phyloP scores from a whole-genome alignment of 2,797 vertebrate species.

The Sphenopsis melanotis region DNA sequence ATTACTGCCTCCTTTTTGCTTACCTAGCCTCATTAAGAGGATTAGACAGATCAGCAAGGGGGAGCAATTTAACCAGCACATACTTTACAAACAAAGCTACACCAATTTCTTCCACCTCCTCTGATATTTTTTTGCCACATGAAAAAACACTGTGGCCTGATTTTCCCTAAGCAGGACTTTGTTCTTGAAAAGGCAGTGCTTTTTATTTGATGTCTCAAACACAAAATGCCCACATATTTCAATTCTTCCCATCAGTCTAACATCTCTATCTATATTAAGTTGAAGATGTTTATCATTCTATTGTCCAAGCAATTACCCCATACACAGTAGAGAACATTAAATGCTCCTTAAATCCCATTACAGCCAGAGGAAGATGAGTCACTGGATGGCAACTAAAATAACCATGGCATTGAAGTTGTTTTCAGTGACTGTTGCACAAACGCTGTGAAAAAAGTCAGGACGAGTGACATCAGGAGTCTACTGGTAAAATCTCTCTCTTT shows the following conservation, averaged over 20 bases:
- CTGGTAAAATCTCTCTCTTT: not conserved
- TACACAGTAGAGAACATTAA: not conserved
- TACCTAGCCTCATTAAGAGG: constrained; percentile 51
- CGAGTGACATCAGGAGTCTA: not conserved
- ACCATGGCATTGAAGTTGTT: not conserved
- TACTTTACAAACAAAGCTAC: constrained; percentile 22
- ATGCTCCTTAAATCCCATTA: constrained; percentile 17
- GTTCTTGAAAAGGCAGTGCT: not conserved
- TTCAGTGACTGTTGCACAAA: not conserved
- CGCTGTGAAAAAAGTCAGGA: not conserved
- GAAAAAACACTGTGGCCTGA: not conserved
- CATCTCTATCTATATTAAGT: not conserved
- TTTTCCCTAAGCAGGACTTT: not conserved
- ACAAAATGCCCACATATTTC: not conserved
- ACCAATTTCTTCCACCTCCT: not conserved
- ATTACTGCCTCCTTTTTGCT: constrained; percentile 43
- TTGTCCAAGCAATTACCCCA: not conserved
- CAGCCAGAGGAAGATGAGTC: not conserved
- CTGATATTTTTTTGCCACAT: not conserved
- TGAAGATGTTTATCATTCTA: not conserved
- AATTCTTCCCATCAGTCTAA: not conserved
- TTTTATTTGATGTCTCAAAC: not conserved
- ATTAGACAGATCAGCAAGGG: constrained; percentile 27
- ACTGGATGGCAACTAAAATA: constrained; percentile 1
- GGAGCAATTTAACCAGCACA: constrained; percentile 7